Conservation (phyloP, 2,113 vertebrate species). For the Sander vitreus region DNA sequence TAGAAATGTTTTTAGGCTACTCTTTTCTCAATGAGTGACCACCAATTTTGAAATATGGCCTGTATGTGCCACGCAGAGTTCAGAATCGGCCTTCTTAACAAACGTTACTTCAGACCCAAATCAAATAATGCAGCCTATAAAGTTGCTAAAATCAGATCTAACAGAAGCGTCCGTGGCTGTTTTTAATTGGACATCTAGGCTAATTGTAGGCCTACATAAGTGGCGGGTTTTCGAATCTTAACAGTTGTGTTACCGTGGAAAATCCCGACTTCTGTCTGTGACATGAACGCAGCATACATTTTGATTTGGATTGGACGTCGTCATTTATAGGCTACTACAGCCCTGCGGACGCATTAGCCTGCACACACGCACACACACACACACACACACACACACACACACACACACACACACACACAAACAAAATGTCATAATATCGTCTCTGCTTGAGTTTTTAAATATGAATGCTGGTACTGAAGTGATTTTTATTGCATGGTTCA, state of each 20-base stretch:
- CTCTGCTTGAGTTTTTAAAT: slow-evolving; percentile 80
- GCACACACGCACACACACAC: slow-evolving; percentile 67
- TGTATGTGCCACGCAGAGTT: too few species aligned
- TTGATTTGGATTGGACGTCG: slow-evolving; percentile 1
- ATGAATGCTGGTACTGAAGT: slow-evolving; percentile 89
- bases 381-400: slow-evolving; percentile 77
- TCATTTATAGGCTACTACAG: background rate
- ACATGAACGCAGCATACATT: background rate
- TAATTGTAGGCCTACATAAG: background rate
- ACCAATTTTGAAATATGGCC: background rate
- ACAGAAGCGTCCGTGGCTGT: background rate
- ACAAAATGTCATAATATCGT: slow-evolving; percentile 84
- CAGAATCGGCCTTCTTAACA: background rate
- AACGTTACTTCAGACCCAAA: background rate
- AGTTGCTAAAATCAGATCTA: too few species aligned
- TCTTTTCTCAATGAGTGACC: too few species aligned
- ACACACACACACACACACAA: slow-evolving; percentile 79
- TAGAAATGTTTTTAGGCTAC: background rate
- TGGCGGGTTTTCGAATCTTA: too few species aligned
- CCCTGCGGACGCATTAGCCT: slow-evolving; percentile 1
- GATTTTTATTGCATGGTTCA: slow-evolving; percentile 87
- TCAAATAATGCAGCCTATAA: background rate
- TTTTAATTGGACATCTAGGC: background rate
- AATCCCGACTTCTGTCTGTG: background rate
- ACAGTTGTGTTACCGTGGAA: background rate